Evolutionary conservation across 2,113 vertebrate species (phyloP).

Genomic region (Chlamydotis undulata): DNA sequence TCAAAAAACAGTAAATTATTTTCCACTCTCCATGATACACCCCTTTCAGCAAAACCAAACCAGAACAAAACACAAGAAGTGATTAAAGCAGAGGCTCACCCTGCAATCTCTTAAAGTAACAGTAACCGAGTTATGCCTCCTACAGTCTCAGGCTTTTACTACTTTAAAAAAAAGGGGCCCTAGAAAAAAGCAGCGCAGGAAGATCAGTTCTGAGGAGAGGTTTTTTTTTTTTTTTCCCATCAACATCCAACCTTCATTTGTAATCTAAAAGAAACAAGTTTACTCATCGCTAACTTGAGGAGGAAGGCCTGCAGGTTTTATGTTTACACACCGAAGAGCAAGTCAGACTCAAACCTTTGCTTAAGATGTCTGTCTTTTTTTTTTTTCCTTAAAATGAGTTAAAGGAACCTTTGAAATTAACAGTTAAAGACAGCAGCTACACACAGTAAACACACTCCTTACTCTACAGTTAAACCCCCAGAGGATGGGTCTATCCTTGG

Average conservation of each 20-base stretch:
- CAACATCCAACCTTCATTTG: not conserved
- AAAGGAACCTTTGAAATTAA: not conserved
- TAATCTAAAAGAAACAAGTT: not conserved
- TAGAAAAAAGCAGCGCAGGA: not conserved
- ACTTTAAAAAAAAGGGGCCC: not conserved
- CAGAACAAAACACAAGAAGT: not conserved
- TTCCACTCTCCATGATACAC: conserved; percentile 25
- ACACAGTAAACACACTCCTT: not conserved
- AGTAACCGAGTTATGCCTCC: not conserved
- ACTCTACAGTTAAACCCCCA: not conserved
- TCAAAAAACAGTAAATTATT: conserved; percentile 35
- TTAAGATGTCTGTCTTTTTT: not conserved
- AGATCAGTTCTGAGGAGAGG: not conserved
- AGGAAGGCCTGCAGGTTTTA: conserved; percentile 1
- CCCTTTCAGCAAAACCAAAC: conserved; percentile 40
- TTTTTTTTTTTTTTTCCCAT: not conserved
- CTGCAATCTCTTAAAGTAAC: conserved; percentile 22
- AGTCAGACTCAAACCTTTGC: not conserved
- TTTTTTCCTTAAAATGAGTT: not conserved
- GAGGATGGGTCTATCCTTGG: not conserved
- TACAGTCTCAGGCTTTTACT: not conserved
- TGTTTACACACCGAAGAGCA: not conserved
- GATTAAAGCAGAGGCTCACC: not conserved
- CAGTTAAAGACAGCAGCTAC: not conserved
- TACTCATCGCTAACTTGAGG: not conserved